Percentiles rank a stretch among this genome's conserved stretches.
These are phyloP conservation scores for Hypotaenidia okinawae DNA, from an alignment of 2,797 vertebrate genomes.

Conservation along the genomic window DNA sequence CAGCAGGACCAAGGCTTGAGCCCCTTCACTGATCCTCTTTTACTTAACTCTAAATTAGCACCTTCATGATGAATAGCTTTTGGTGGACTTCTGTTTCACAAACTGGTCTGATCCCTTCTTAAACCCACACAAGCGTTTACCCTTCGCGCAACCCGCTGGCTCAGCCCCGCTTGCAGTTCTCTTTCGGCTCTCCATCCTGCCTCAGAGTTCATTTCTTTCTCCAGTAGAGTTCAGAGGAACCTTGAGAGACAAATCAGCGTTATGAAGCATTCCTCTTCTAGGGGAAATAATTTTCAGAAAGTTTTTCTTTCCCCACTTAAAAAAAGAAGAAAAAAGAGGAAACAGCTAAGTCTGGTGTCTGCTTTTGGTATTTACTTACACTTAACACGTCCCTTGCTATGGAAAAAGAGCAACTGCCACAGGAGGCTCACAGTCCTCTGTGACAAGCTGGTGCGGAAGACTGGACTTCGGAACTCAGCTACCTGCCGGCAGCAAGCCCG, in stretches of 20 bases:
- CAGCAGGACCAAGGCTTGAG: background rate
- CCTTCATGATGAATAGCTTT: background rate
- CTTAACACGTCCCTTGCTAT: background rate
- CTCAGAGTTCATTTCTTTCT: constrained; percentile 32
- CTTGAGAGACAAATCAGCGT: constrained; percentile 9
- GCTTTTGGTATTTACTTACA: background rate
- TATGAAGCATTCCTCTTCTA: constrained; percentile 26
- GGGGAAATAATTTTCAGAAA: background rate
- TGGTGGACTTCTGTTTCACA: background rate
- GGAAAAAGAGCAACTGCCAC: background rate
- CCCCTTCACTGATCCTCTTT: background rate
- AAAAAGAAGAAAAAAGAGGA: background rate
- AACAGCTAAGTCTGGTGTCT: background rate
- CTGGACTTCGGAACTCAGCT: background rate
- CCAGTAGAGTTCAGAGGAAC: background rate
- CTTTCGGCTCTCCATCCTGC: background rate
- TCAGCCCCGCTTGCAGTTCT: background rate
- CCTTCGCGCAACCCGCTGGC: background rate
- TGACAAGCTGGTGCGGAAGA: background rate
- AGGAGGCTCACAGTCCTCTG: background rate
- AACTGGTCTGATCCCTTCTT: background rate
- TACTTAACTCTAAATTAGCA: background rate
- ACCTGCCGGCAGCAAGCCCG: background rate
- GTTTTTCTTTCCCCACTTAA: background rate
- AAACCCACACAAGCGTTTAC: background rate